Base-by-base conservation (phyloP, 2,888 invertebrate genomes). In the Calliphora vomitoria region DNA sequence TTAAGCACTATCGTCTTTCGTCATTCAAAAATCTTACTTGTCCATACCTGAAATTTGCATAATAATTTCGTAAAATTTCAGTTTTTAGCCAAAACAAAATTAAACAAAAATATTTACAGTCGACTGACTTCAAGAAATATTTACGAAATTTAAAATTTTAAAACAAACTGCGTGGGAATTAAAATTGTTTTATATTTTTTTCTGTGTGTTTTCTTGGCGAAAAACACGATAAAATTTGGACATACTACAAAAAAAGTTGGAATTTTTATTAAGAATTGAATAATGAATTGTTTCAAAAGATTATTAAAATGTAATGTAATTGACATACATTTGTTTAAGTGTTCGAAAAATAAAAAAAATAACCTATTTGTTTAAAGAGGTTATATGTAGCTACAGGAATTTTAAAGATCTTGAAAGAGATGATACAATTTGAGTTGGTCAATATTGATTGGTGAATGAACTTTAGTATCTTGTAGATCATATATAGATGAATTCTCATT, bases 31-130 rank as follows among this genome's bases (percentile, higher is more conserved):
- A 4, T 55, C 4, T 20, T 0, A 25, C 0, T 10, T 64, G 38
- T 47, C 76, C 76, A 76, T 35, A 18, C 13, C 64, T 64, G 76
- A 75, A 71, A 81, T 85, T 76, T 85, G 71, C 81, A 81, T 76
- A 76, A 81, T 76, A 76, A 76, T 85, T 81, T 76, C 41, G 44
- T 64, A 38, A 66, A 71, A 58, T 20, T 25, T 53, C 11, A 13
- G 25, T 20, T 64, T 50, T 68, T 25, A 31, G 41, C 35, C 41
- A 41, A 13, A 68, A 68, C 78, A 44, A 69, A 11, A 69, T 18
- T 20, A 47, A 20, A 18, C 25, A 41, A 66, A 78, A 55, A 31
- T 0, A 68, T 79, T 79, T 68, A 66, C 41, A 50, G 20, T 76
- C 38, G 53, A 78, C 18, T 53, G 20, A 35, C 18, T 50, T 3